A percentile compares a stretch with the other conserved stretches of the same genome.
Evolutionary conservation across 1,140 invertebrate genomes (phyloP).

Genomic region (Muscidifurax raptorellus): DNA sequence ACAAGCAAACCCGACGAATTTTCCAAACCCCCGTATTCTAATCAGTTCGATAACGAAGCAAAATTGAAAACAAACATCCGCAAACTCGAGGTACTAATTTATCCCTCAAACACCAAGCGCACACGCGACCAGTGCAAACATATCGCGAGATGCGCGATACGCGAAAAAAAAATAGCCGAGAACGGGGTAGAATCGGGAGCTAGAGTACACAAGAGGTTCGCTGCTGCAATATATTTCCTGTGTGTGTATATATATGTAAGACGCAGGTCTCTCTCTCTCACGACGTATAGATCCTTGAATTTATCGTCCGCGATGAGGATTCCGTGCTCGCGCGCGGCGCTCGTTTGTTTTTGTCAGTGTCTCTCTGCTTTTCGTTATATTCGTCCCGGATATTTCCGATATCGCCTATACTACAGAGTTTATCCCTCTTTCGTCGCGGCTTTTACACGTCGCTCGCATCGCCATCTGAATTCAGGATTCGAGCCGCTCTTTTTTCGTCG

Average conservation of each 20-base stretch:
- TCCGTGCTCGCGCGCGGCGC: neutral
- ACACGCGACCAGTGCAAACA: neutral
- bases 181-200: neutral
- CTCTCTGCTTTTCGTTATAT: slow-evolving; percentile 7
- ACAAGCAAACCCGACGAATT: too few species aligned
- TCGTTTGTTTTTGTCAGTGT: slow-evolving; percentile 41
- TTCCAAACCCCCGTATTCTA: too few species aligned
- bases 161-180: neutral
- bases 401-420: neutral
- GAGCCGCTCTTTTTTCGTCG: neutral
- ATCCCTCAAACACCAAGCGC: too few species aligned
- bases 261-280: neutral
- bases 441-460: neutral
- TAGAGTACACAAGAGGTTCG: slow-evolving; percentile 18
- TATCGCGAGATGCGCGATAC: neutral
- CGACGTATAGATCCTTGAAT: slow-evolving; percentile 37
- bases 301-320: slow-evolving; percentile 39
- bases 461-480: neutral
- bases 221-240: neutral
- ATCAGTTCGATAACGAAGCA: too few species aligned
- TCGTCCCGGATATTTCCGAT: slow-evolving; percentile 9
- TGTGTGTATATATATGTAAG: neutral
- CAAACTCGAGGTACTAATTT: neutral
- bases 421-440: neutral
- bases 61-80: neutral